phyloP scores from a whole-genome alignment of 2,113 vertebrate species.

The Laticauda laticaudata region DNA sequence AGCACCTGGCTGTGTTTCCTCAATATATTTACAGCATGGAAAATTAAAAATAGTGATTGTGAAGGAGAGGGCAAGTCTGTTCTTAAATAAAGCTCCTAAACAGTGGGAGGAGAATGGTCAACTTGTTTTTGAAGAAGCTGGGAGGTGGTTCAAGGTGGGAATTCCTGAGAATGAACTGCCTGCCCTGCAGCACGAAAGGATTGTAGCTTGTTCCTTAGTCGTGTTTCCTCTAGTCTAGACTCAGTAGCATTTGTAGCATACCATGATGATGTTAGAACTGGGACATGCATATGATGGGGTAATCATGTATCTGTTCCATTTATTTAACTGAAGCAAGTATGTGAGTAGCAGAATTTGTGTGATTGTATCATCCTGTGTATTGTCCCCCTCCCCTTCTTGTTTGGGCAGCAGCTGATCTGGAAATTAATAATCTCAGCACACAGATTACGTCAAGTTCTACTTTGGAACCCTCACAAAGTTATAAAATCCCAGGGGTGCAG shows the following conservation, averaged over 20 bases:
- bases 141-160: background rate
- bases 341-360: background rate
- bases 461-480: background rate
- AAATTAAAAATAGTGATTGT: background rate
- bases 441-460: background rate
- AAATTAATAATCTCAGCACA: background rate
- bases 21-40: background rate
- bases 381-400: background rate
- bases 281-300: background rate
- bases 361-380: background rate
- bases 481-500: background rate
- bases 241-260: background rate
- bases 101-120: background rate
- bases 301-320: background rate
- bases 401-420: background rate
- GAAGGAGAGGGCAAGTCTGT: background rate
- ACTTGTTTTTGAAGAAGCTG: background rate
- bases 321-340: background rate
- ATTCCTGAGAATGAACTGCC: background rate
- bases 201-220: background rate
- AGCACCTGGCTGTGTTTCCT: background rate
- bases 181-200: background rate
- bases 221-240: background rate
- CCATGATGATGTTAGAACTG: background rate
- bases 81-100: background rate